Evolutionary conservation across 2,113 vertebrate genomes (phyloP).

Genomic region (Thryonomys swinderianus): DNA sequence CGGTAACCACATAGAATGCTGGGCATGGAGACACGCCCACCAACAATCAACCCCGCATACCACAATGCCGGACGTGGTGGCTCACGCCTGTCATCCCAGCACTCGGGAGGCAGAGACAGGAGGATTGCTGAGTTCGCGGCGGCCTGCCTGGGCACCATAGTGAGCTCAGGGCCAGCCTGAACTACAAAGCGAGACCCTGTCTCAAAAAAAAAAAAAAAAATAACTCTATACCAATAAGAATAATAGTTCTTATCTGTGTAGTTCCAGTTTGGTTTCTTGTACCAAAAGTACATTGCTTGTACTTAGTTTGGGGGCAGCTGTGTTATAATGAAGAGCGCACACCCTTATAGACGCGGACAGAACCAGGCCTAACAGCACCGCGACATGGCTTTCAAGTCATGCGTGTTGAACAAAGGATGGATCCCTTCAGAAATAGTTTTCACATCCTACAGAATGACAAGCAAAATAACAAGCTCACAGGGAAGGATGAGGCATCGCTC

Average conservation of each 20-base stretch:
- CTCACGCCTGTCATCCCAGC: no score
- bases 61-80: no score
- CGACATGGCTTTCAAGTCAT: neutral
- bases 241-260: neutral
- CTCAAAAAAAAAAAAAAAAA: no score
- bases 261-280: neutral
- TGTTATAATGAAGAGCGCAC: neutral
- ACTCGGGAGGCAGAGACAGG: no score
- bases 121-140: no score
- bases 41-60: no score
- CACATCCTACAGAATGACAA: neutral
- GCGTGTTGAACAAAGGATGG: neutral
- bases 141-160: no score
- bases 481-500: neutral
- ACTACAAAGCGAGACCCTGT: no score
- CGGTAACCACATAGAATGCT: no score
- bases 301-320: neutral
- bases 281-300: no score
- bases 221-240: neutral
- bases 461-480: neutral
- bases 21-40: no score
- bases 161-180: no score
- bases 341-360: neutral
- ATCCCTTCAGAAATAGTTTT: neutral
- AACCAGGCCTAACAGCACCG: neutral